phyloP scores from a whole-genome alignment of 2,888 invertebrate genomes.

The Spisula subtruncata region DNA sequence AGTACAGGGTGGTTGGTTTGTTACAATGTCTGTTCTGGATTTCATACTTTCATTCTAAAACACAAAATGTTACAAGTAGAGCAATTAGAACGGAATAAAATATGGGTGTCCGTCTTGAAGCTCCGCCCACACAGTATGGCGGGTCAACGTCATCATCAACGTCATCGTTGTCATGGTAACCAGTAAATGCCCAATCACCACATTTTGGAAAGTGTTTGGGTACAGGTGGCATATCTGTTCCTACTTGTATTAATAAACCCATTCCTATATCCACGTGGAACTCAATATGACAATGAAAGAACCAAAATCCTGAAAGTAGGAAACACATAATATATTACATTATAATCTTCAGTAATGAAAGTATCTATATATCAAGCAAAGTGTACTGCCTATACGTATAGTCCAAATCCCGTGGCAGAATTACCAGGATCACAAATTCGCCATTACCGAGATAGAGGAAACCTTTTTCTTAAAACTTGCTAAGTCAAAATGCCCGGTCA shows the following conservation, averaged over 20 bases:
- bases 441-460: no score
- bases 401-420: no score
- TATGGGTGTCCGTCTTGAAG: not conserved
- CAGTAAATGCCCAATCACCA: constrained; percentile 89
- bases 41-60: not conserved
- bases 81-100: not conserved
- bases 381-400: no score
- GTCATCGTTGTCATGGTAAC: constrained; percentile 48
- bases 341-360: no score
- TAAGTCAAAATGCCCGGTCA: no score
- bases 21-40: no score
- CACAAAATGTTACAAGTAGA: not conserved
- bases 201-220: constrained; percentile 94
- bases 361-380: no score
- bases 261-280: constrained; percentile 97
- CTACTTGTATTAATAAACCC: constrained; percentile 95
- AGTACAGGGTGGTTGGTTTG: no score
- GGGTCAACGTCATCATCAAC: not conserved
- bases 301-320: constrained; percentile 93
- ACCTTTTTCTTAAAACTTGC: no score
- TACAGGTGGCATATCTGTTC: constrained; percentile 91
- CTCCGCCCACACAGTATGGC: constrained; percentile 2
- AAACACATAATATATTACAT: no score
- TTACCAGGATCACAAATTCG: no score
- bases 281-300: constrained; percentile 97